Percentiles rank a stretch among this genome's conserved stretches.
These are phyloP conservation scores for Hippocampus comes DNA, from an alignment of 2,113 vertebrate genomes.

Conservation along the genomic window DNA sequence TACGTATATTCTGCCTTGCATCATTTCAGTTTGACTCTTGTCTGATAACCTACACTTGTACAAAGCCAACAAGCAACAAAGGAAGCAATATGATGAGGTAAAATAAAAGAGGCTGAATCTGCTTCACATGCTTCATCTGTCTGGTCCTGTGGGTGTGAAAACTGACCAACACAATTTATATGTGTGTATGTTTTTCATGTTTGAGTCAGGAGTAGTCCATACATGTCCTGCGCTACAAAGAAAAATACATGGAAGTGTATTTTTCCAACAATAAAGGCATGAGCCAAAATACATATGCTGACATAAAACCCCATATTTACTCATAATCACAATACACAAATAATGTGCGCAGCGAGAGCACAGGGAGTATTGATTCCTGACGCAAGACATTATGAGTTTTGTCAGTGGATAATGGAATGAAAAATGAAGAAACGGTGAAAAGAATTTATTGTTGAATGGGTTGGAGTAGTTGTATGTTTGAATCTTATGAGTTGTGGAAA, in stretches of 20 bases:
- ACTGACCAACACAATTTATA: background rate
- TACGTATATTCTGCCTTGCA: constrained; percentile 37
- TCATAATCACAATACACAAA: background rate
- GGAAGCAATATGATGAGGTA: constrained; percentile 4
- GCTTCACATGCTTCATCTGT: background rate
- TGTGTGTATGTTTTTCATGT: background rate
- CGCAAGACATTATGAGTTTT: background rate
- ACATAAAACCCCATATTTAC: background rate
- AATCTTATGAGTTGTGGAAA: background rate
- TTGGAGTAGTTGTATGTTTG: background rate
- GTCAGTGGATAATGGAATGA: background rate
- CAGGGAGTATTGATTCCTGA: background rate
- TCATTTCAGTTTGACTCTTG: constrained; percentile 38
- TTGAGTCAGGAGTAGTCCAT: background rate
- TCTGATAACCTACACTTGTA: constrained; percentile 34
- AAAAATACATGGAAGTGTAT: background rate
- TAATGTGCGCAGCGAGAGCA: background rate
- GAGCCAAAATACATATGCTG: background rate
- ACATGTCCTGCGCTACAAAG: background rate
- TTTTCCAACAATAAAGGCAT: background rate
- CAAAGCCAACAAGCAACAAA: constrained; percentile 6
- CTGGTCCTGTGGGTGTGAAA: background rate
- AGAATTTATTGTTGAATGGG: background rate
- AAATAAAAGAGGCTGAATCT: constrained; percentile 5
- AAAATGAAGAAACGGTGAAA: background rate